Conservation (phyloP, 2,797 vertebrate genomes). For the Sparus aurata region DNA sequence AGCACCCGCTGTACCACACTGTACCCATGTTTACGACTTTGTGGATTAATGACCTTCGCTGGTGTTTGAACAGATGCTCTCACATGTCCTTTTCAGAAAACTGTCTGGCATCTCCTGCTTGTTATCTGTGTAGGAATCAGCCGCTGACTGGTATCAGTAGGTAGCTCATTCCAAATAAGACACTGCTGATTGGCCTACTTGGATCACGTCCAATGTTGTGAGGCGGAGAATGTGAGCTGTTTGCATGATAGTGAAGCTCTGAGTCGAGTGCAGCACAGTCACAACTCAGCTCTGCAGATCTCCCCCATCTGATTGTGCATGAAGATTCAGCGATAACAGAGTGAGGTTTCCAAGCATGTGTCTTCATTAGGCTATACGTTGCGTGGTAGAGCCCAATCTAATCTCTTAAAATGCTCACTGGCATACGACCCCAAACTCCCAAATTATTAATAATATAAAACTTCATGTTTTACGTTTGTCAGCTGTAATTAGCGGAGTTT, state of each 20-base stretch:
- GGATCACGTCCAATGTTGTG: slow-evolving; percentile 75
- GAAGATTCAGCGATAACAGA: background rate
- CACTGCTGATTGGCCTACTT: slow-evolving; percentile 80
- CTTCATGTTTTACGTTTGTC: background rate
- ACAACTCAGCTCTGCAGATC: background rate
- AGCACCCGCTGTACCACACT: background rate
- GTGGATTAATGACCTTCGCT: slow-evolving; percentile 41
- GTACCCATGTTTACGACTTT: slow-evolving; percentile 17
- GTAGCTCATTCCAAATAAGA: slow-evolving; percentile 67
- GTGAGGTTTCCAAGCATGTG: background rate
- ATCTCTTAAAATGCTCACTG: slow-evolving; percentile 1
- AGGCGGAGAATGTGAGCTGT: slow-evolving; percentile 66
- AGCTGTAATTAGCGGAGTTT: background rate
- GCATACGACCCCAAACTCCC: background rate
- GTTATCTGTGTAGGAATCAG: slow-evolving; percentile 54
- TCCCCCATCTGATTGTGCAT: background rate
- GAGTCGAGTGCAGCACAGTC: slow-evolving; percentile 29
- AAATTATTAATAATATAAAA: background rate
- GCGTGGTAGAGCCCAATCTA: background rate
- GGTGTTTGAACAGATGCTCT: slow-evolving; percentile 39
- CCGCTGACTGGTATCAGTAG: slow-evolving; percentile 59
- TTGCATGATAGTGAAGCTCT: slow-evolving; percentile 64
- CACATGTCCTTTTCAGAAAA: slow-evolving; percentile 42
- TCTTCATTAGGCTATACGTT: background rate
- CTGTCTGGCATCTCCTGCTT: slow-evolving; percentile 34